Evolutionary conservation across 2,797 vertebrate species (phyloP).

Genomic region (Helarctos malayanus): DNA sequence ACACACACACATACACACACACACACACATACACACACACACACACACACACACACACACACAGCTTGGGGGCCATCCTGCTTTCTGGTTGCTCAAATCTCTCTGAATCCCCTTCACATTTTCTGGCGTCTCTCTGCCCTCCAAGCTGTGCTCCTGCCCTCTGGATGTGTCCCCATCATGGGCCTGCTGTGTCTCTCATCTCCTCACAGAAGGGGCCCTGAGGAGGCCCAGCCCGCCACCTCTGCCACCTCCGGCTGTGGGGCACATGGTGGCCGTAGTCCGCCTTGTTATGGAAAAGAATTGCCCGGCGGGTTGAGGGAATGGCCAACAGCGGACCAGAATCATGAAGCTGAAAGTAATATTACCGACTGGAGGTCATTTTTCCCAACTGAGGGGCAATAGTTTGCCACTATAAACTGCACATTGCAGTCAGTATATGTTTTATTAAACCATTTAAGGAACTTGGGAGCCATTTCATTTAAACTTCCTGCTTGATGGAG

Average conservation of each 20-base stretch:
- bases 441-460: conserved; percentile 92
- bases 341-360: conserved; percentile 91
- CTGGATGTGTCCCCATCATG: conserved; percentile 71
- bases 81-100: neutral
- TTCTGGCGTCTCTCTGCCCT: conserved; percentile 78
- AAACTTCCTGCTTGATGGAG: conserved; percentile 89
- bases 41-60: too few relatives aligned
- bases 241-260: conserved; percentile 77
- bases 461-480: conserved; percentile 92
- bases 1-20: neutral
- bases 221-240: conserved; percentile 80
- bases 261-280: conserved; percentile 84
- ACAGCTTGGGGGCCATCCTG: neutral
- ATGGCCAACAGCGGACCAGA: conserved; percentile 89
- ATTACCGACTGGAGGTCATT: conserved; percentile 92
- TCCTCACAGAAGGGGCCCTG: conserved; percentile 82
- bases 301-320: conserved; percentile 90
- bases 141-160: conserved; percentile 73
- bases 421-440: conserved; percentile 91
- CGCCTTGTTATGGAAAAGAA: conserved; percentile 92
- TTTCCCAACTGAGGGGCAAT: conserved; percentile 91
- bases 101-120: neutral
- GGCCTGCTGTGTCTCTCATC: conserved; percentile 86
- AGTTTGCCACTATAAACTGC: conserved; percentile 91
- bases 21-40: neutral